Evolutionary conservation across 1,140 invertebrate genomes (phyloP).

Genomic region (Mya arenaria): DNA sequence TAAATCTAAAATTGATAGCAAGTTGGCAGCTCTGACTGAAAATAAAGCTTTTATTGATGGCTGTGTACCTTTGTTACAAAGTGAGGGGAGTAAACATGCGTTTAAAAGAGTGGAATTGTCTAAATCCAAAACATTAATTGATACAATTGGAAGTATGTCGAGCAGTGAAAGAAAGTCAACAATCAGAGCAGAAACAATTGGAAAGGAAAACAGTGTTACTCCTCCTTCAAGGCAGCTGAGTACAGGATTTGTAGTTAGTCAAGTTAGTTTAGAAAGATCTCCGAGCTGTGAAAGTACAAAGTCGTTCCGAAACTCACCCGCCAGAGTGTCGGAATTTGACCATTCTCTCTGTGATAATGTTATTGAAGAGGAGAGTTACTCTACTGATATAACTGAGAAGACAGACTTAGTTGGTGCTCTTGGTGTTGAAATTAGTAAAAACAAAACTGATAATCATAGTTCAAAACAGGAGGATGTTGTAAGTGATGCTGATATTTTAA

Average conservation of each 20-base stretch:
- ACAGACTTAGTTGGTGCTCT: not conserved
- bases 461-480: not conserved
- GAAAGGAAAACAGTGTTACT: too few relatives aligned
- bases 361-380: slow-evolving; percentile 23
- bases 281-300: slow-evolving; percentile 28
- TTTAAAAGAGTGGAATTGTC: too few relatives aligned
- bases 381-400: too few relatives aligned
- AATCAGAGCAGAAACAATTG: too few relatives aligned
- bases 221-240: slow-evolving; percentile 30
- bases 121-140: too few relatives aligned
- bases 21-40: too few relatives aligned
- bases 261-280: slow-evolving; percentile 2
- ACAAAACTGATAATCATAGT: not conserved
- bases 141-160: too few relatives aligned
- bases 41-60: too few relatives aligned
- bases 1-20: too few relatives aligned
- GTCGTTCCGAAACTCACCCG: slow-evolving; percentile 12
- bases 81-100: too few relatives aligned
- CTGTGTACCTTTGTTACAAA: too few relatives aligned
- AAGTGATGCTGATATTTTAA: not conserved
- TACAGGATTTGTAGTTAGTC: slow-evolving; percentile 37
- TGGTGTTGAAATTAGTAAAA: not conserved
- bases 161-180: too few relatives aligned
- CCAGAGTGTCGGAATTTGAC: not conserved
- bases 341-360: slow-evolving; percentile 18